Base-by-base conservation (phyloP, 2,888 invertebrate genomes). In the Leptopterna dolabrata region DNA sequence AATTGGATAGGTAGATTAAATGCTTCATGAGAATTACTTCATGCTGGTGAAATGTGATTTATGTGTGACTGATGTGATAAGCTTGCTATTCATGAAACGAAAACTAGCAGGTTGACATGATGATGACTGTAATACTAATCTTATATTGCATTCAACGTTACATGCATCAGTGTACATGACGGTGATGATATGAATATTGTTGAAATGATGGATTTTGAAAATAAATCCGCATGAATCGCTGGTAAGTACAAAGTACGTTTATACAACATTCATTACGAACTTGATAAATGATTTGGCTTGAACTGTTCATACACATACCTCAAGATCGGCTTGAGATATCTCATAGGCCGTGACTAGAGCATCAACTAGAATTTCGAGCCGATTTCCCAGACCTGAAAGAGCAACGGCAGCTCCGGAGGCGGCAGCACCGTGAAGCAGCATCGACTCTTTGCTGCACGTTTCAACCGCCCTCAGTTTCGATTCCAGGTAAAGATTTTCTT, bases 311-410 rank as follows among this genome's bases (percentile, higher is more conserved):
- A 47, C 45, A 43, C 45, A 43, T 91, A 95, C 96, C 93, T 96
- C 95, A 83, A 96, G 92, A 91, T 95, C 95, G 91, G 95, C 95
- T 89, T 94, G 94, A 9, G 96, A 96, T 91, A 96, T 95, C 90
- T 93, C 93, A 91, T 96, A 96, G 9, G 96, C 95, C 88, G 93
- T 93, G 87, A 95, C 94, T 88, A 96, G 93, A 90, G 95, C 95
- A 90, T 95, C 95, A 3, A 96, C 94, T 47, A 96, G 93, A 89
- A 93, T 94, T 90, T 95, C 95, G 82, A 96, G 93, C 78, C 96
- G 93, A 1, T 94, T 93, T 78, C 95, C 94, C 16, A 96, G 93
- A 16, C 95, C 94, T 89, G 95, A 93, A 45, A 95, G 92, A 0
- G 95, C 95, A 16, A 95, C 94, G 16, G 95, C 94, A 0, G 95